phyloP scores from a whole-genome alignment of 2,113 vertebrate species.

The Pterophyllum scalare region DNA sequence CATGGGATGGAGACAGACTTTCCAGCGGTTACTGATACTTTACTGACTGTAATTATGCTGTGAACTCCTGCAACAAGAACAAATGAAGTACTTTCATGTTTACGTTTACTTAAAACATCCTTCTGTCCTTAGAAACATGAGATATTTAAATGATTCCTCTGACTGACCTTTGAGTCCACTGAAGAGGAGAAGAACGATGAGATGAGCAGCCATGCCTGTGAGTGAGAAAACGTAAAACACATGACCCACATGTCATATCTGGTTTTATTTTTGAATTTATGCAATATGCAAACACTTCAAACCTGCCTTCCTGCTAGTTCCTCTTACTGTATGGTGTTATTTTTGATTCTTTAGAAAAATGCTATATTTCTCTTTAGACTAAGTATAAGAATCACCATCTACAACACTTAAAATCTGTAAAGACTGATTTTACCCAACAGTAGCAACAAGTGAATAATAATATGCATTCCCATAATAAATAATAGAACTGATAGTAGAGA shows the following conservation, averaged over 20 bases:
- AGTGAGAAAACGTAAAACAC: neutral
- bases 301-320: neutral
- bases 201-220: slow-evolving; percentile 14
- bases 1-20: slow-evolving; percentile 52
- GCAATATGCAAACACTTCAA: neutral
- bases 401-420: neutral
- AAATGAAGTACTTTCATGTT: neutral
- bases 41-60: slow-evolving; percentile 1
- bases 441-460: neutral
- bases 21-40: slow-evolving; percentile 33
- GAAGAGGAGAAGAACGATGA: slow-evolving; percentile 19
- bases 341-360: too few species aligned
- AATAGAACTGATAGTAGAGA: neutral
- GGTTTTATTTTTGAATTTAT: neutral
- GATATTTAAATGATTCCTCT: neutral
- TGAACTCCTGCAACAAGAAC: slow-evolving; percentile 32
- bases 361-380: neutral
- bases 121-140: neutral
- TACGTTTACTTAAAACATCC: neutral
- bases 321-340: neutral
- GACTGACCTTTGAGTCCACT: slow-evolving; percentile 42
- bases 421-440: neutral
- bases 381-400: neutral
- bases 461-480: neutral
- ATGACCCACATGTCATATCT: accelerated